phyloP scores from a whole-genome alignment of 2,113 vertebrate species.

The Peromyscus polionotus region DNA sequence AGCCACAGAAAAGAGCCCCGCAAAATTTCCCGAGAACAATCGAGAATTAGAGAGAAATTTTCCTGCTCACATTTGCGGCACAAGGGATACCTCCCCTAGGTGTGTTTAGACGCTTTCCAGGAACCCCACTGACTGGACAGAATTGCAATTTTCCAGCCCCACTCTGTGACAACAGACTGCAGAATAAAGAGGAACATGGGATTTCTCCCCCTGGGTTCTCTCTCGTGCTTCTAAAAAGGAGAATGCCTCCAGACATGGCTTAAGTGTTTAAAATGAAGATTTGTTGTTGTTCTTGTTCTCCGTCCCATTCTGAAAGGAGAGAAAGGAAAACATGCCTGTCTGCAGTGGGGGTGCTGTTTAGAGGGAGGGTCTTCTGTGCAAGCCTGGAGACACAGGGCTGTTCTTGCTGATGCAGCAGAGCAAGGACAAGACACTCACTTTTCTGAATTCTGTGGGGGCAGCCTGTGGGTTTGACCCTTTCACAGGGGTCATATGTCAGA shows the following conservation, averaged over 20 bases:
- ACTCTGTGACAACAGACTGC: not conserved
- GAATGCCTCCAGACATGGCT: not conserved
- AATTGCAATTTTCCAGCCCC: conserved; percentile 56
- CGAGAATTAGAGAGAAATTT: not conserved
- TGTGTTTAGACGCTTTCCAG: conserved; percentile 45
- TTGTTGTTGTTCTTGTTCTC: not conserved
- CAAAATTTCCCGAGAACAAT: not conserved
- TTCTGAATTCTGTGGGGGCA: not conserved
- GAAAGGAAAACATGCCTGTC: not conserved
- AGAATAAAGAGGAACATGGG: not conserved
- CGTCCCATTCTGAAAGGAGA: not conserved
- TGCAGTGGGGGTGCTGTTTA: not conserved
- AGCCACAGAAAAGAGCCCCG: not conserved
- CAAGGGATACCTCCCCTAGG: not conserved
- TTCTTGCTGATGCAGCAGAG: not conserved
- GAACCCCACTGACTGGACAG: not conserved
- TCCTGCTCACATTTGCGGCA: not conserved
- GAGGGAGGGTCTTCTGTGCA: not conserved
- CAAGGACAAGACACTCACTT: not conserved
- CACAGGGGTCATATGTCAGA: not conserved
- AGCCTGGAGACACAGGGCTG: not conserved
- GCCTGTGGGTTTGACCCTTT: not conserved
- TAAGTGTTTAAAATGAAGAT: not conserved
- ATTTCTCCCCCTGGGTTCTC: not conserved
- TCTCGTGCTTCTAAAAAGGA: not conserved